Evolutionary conservation across 53 echinoderm and acorn worm genomes (phyloP), one percentile per base, ranked within the genome.

Genomic region (Stichopus horrens): DNA sequence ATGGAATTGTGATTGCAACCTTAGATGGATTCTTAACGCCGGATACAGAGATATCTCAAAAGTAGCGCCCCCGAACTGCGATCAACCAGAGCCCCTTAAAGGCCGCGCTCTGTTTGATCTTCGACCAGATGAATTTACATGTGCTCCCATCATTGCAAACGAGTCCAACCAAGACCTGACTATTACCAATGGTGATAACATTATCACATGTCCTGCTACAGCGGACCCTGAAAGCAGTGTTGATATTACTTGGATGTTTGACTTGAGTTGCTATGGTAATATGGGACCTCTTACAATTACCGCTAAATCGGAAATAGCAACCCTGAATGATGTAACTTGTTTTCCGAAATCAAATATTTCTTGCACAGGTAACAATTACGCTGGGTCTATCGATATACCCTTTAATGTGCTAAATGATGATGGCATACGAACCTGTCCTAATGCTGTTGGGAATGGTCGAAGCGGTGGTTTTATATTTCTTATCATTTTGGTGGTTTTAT

Each of bases 1-100:
- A 14, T 85, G 85, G 85, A 68, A 85, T 59, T 85, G 85, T 52
- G 85, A 85, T n/a, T 85, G 85, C 16, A 85, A 85, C 6, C 66
- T 85, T 16, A 65, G 85, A 10, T 85, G 85, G 85, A 67, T 85
- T 37, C 52, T 68, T 6, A 10, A 14, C 57, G 63, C 85, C 23
- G 52, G 7, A 23, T 53, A 22, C 52, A 63, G 37, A 52, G 0
- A 85, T 3, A 51, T 53, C 14, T 85, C 52, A 8, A 0, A n/a
- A 52, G 18, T 14, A 22, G 60, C 85, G 37, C 65, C 84, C 52
- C 85, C 85, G 23, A 6, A 66, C 23, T 85, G 85, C 52, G 59
- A 85, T 66, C 23, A 68, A 5, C 85, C 85, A 4, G 13, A 9
- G 0, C 71, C 85, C 10, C 10, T 85, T 2, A 6, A 67, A 23